Conservation (phyloP, 2,797 vertebrate species). For the Oreonectes daqikongensis region DNA sequence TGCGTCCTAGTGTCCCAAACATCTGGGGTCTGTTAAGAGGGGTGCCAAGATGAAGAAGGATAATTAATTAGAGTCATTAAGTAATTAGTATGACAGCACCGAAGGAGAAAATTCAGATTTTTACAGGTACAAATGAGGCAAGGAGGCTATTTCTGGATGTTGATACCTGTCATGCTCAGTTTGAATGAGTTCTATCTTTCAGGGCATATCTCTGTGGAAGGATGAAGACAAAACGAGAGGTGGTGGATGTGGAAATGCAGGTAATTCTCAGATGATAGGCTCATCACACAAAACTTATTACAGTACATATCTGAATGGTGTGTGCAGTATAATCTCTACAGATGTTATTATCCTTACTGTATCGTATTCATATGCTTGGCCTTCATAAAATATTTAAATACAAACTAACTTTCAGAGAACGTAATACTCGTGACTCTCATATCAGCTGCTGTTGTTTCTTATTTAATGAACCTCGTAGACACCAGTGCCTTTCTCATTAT, state of each 20-base stretch:
- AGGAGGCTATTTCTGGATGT: constrained; percentile 8
- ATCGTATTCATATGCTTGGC: constrained; percentile 8
- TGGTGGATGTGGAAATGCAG: not conserved
- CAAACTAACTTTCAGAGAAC: constrained; percentile 12
- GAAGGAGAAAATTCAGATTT: constrained; percentile 10
- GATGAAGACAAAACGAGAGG: too few relatives aligned
- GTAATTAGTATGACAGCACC: constrained; percentile 25
- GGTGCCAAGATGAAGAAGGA: constrained; percentile 1
- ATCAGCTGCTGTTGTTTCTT: constrained; percentile 1
- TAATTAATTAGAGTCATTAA: constrained; percentile 40
- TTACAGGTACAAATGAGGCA: constrained; percentile 1
- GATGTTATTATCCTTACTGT: constrained; percentile 9
- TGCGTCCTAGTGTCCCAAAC: constrained; percentile 32
- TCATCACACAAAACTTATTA: not conserved
- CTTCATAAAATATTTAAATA: not conserved
- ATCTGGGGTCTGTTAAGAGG: constrained; percentile 36
- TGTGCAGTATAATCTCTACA: constrained; percentile 3
- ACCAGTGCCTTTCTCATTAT: not conserved
- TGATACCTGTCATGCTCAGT: not conserved
- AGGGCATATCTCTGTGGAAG: not conserved
- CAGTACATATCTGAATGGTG: not conserved
- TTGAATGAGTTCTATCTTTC: not conserved
- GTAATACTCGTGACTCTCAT: not conserved
- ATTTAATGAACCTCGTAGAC: constrained; percentile 10
- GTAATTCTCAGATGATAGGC: not conserved